Evolutionary conservation across 1,140 invertebrate species (phyloP), one percentile per base, ranked within the genome.

Genomic region (Leucophenga varia): DNA sequence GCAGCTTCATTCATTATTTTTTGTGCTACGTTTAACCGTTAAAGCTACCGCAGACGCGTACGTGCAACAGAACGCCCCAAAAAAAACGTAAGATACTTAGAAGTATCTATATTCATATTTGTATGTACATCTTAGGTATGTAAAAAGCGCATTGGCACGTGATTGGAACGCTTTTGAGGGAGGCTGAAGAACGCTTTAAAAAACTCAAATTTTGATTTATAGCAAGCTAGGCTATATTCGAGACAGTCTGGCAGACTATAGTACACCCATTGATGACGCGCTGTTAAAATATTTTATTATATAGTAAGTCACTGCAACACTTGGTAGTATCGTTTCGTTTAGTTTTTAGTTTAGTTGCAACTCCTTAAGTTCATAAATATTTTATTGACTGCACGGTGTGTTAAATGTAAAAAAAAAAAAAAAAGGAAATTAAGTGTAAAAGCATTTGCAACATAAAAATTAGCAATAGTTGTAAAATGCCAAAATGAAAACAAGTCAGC

Each of bases 401-500:
- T 69, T 58, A 61, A 70, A 55, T 70, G 65, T 67, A 54, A 53
- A 70, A 70, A 56, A 59, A 57, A n/a, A n/a, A n/a, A 70, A 54
- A 53, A 70, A 70, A 56, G 61, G 57, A n/a, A n/a, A n/a, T n/a
- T n/a, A n/a, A 50, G 67, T 70, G 67, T 57, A 64, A 64, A 57
- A 53, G 49, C 57, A 69, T 61, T 57, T 65, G 55, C 57, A 54
- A 57, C 61, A 50, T 57, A 63, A 50, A 65, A 54, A 37, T 49
- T 49, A 42, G 34, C 40, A 43, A 49, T 43, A 47, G 35, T 19
- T 37, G 35, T 37, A 37, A 37, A 37, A 17, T 14, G 16, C 31
- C 13, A 14, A 34, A 34, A 9, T 34, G 8, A 34, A 13, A 4
- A 5, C 31, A 14, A n/a, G 4, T 34, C 8, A 34, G 13, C 8